Conservation (phyloP, 2,797 vertebrate species). For the Heliangelus exortis region DNA sequence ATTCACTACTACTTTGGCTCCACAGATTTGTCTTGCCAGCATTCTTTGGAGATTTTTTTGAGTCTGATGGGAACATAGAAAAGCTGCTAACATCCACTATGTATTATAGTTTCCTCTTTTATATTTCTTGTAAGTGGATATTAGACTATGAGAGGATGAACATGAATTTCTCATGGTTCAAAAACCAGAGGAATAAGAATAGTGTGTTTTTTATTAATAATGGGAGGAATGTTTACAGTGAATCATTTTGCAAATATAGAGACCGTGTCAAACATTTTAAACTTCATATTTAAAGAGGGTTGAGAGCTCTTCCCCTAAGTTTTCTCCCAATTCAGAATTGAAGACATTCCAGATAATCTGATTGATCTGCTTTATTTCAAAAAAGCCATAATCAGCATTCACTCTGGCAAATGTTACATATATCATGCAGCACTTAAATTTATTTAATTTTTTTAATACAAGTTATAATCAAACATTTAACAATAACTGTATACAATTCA, state of each 20-base stretch:
- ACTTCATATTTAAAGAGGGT: neutral
- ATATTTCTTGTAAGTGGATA: neutral
- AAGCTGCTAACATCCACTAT: neutral
- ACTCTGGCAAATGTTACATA: neutral
- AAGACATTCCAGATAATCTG: neutral
- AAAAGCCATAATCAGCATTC: neutral
- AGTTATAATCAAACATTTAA: neutral
- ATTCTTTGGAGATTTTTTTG: neutral
- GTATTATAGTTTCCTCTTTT: neutral
- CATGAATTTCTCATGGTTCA: neutral
- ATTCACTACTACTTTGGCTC: neutral
- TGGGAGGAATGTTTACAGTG: neutral
- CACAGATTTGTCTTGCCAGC: neutral
- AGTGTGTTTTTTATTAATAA: neutral
- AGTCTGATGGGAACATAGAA: neutral
- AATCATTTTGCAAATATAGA: neutral
- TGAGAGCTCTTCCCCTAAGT: neutral
- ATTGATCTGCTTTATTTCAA: neutral
- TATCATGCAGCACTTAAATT: neutral
- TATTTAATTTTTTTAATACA: neutral
- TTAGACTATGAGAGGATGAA: neutral
- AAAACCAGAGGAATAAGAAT: neutral
- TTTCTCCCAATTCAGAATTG: neutral
- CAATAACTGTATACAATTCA: neutral
- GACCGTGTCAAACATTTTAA: neutral